Conservation (phyloP, 2,888 invertebrate genomes). For the Apotomis capreana region DNA sequence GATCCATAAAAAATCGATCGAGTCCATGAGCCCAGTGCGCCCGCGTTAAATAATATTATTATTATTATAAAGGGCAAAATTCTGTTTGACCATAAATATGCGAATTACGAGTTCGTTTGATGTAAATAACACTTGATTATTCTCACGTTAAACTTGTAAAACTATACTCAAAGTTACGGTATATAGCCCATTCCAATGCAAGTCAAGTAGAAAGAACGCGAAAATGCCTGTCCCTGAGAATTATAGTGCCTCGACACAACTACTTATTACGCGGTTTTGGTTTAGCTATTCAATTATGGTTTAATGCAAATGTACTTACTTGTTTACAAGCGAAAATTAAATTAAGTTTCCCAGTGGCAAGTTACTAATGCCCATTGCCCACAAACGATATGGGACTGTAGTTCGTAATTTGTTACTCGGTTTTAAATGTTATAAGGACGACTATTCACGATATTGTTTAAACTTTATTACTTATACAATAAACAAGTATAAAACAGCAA, state of each 20-base stretch:
- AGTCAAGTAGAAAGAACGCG: not conserved
- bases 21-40: too few species aligned
- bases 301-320: slow-evolving; percentile 20
- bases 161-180: not conserved
- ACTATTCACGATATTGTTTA: too few species aligned
- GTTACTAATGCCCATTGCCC: not conserved
- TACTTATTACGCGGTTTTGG: slow-evolving; percentile 37
- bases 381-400: not conserved
- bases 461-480: too few species aligned
- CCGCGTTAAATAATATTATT: too few species aligned
- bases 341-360: slow-evolving; percentile 15
- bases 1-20: too few species aligned
- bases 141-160: not conserved
- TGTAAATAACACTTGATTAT: too few species aligned
- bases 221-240: slow-evolving; percentile 19
- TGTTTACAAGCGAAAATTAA: slow-evolving; percentile 27
- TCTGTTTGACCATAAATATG: too few species aligned
- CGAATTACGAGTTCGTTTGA: too few species aligned
- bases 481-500: too few species aligned
- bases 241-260: slow-evolving; percentile 23
- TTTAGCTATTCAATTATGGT: slow-evolving; percentile 38
- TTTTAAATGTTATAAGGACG: too few species aligned
- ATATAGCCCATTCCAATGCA: not conserved
- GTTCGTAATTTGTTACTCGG: not conserved
- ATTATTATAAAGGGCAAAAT: too few species aligned